Evolutionary conservation across 2,888 invertebrate genomes (phyloP).

Genomic region (Pseudococcus jackbeardsleyi): DNA sequence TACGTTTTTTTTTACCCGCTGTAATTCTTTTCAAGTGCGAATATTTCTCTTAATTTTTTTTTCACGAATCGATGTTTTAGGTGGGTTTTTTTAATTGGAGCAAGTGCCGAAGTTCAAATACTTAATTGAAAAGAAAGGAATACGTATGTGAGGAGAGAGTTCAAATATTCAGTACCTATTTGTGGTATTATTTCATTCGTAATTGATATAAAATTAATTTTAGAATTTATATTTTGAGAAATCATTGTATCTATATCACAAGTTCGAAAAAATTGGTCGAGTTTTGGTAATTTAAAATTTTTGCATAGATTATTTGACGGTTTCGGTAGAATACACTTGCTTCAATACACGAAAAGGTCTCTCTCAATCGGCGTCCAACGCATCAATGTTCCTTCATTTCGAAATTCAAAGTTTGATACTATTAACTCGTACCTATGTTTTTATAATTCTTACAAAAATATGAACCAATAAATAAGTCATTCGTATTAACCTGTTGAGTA

Average conservation of each 20-base stretch:
- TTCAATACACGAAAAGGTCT: not conserved
- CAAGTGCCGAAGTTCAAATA: not conserved
- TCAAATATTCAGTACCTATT: no score
- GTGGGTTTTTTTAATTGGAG: not conserved
- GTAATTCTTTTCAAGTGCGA: not conserved
- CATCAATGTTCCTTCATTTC: constrained; percentile 15
- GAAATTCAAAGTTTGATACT: not conserved
- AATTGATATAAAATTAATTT: no score
- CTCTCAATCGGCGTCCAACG: constrained; percentile 11
- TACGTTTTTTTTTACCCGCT: constrained; percentile 4
- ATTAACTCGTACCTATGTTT: not conserved
- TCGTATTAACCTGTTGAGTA: not conserved
- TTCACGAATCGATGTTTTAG: constrained; percentile 4
- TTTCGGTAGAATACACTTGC: not conserved
- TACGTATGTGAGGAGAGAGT: no score
- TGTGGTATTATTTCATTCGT: no score
- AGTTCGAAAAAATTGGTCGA: no score
- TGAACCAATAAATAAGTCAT: constrained; percentile 19
- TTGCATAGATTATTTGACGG: not conserved
- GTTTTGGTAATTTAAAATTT: no score
- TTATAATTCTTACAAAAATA: not conserved
- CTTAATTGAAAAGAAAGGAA: no score
- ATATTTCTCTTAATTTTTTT: not conserved
- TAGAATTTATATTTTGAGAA: no score
- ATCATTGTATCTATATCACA: no score